A percentile compares a stretch with the other conserved stretches of the same genome.
Evolutionary conservation across 2,888 invertebrate species (phyloP).

Genomic region (Dryadula phaetusa): DNA sequence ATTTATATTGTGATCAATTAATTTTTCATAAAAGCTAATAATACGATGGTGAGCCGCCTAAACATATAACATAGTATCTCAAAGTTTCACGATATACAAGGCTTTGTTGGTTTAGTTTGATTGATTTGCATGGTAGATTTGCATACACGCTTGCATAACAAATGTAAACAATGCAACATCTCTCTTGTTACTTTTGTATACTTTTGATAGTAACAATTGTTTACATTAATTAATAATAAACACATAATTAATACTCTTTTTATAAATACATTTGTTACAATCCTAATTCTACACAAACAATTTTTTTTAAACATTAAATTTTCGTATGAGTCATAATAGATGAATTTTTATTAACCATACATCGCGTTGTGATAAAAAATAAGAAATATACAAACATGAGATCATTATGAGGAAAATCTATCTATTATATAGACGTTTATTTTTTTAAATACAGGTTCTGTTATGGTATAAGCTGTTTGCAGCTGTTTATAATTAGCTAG

Average conservation of each 20-base stretch:
- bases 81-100: background rate
- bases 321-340: too few species aligned
- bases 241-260: too few species aligned
- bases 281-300: too few species aligned
- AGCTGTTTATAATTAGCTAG: background rate
- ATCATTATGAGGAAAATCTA: background rate
- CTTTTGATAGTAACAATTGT: background rate
- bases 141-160: background rate
- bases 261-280: too few species aligned
- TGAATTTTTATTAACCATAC: too few species aligned
- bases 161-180: background rate
- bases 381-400: too few species aligned
- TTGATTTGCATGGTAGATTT: slow-evolving; percentile 13
- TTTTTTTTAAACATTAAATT: too few species aligned
- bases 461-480: background rate
- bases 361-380: too few species aligned
- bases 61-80: background rate
- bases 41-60: background rate
- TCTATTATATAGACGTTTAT: background rate
- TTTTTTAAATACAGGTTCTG: background rate
- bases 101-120: slow-evolving; percentile 12
- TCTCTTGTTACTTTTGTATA: background rate
- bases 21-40: background rate
- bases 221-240: too few species aligned
- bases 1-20: background rate